Evolutionary conservation across 2,113 vertebrate species (phyloP).

Genomic region (Ranitomeya imitator): DNA sequence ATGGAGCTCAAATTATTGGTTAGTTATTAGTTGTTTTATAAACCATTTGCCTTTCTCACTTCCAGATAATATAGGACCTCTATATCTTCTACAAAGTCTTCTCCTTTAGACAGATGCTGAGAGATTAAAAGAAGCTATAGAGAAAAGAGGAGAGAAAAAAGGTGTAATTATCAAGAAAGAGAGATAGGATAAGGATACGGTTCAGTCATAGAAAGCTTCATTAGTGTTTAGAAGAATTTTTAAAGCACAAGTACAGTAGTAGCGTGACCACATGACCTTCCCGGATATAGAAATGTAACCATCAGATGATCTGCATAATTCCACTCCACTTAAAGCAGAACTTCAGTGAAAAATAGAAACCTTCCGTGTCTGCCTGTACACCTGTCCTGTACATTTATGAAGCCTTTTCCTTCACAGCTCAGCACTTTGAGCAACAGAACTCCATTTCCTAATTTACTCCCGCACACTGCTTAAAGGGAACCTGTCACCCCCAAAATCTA

Average conservation of each 20-base stretch:
- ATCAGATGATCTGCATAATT: background rate
- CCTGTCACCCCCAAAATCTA: too few species aligned
- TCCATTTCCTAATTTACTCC: too few species aligned
- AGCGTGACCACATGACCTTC: background rate
- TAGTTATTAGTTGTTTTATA: slow-evolving; percentile 54
- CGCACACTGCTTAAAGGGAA: too few species aligned
- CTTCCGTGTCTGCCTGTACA: background rate
- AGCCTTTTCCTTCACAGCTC: background rate
- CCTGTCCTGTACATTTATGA: background rate
- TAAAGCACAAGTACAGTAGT: background rate
- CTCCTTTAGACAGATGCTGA: slow-evolving; percentile 87
- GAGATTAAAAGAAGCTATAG: slow-evolving; percentile 99
- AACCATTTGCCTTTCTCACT: slow-evolving; percentile 65
- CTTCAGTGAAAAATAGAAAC: background rate
- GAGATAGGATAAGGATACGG: slow-evolving; percentile 58
- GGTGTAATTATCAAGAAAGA: slow-evolving; percentile 71
- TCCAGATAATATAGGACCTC: slow-evolving; percentile 75
- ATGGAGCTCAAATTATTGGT: slow-evolving; percentile 68
- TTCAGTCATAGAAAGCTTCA: background rate
- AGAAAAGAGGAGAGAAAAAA: slow-evolving; percentile 61
- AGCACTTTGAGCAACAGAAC: background rate
- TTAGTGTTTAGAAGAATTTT: background rate
- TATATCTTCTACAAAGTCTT: slow-evolving; percentile 88
- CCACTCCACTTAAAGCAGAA: background rate
- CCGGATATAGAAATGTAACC: background rate